Base-by-base conservation (phyloP, 2,797 vertebrate genomes). In the Xiphorhynchus erythropygius region DNA sequence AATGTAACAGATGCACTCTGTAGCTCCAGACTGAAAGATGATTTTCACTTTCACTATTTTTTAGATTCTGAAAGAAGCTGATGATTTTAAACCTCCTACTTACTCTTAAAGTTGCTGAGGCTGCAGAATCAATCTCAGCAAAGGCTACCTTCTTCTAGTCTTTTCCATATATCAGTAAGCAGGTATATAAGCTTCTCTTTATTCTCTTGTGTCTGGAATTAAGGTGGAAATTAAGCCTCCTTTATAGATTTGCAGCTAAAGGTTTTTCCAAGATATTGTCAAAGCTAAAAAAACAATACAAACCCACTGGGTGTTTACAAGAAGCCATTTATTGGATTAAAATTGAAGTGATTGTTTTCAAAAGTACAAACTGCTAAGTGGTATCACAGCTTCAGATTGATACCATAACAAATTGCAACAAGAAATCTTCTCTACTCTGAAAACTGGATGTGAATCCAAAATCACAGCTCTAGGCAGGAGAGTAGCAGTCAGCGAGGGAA, bases 101-200 rank as follows among this genome's bases (percentile, higher is more conserved):
- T 80, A 59, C 37, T 88, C 59, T 76, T 73, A 56, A 88, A 94
- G 77, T 49, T 73, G 88, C 52, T 94, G 86, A 95, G 37, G n/a
- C 69, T 91, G 77, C 63, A 67, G 32, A 91, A 82, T 79, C 52
- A 82, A 25, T 67, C 69, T 88, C 89, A 84, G 59, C 67, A 70
- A 76, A 42, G 56, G 44, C 70, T 91, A 64, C 37, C 22, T 68
- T 56, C 75, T 56, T 87, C 71, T 76, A 33, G 41, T 28, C 47
- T 81, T 53, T 79, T 57, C 19, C 52, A 84, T 28, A 25, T 18
- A 80, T 65, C 55, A 64, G 39, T 41, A 53, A 89, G 42, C n/a
- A 62, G 25, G 7, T 68, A 55, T 24, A 52, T 13, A 62, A 9
- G 46, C 71, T 57, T 85, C 10, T 75, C 16, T 78, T 84, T 78